Evolutionary conservation across 2,797 vertebrate genomes (phyloP), one percentile per base, ranked within the genome.

Genomic region (Diplodus puntazzo): DNA sequence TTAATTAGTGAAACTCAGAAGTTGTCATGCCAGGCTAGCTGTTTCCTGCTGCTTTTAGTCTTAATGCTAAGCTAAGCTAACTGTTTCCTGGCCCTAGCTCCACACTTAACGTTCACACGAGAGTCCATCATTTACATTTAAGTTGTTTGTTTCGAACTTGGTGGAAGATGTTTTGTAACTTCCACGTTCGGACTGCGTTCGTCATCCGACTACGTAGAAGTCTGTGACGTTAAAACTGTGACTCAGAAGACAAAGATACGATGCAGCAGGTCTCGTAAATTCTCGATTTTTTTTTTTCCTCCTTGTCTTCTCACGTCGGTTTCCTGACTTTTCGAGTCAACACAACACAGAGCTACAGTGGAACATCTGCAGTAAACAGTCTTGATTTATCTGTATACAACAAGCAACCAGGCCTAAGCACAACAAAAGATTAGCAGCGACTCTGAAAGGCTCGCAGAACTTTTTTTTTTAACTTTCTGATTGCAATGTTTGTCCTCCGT

Each of bases 361-460:
- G 8, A 76, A 52, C 59, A 77, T 80, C 61, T 63, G 76, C 25
- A 54, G 55, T 30, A 39, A 74, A 77, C 71, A 18, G 42, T 21
- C 61, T 21, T 2, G 21, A 69, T 61, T 73, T 45, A 73, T 68
- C 52, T 21, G 30, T 16, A 80, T 48, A 18, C 52, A 63, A 53
- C 9, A 58, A 50, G 16, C 43, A 70, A 52, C 46, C 12, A 14
- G 52, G 50, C 21, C 55, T 18, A 21, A 65, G 66, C 17, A 16
- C 53, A 59, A 7, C 18, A 60, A 45, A 53, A 55, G 43, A n/a
- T 16, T 1, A 25, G 57, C 65, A 4, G 49, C 12, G 53, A 72
- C 34, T 34, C 49, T 25, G 49, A 74, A 16, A 49, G 52, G 34
- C 49, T 75, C 34, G 11, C 49, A 68, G 9, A 34, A 34, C 34